These are phyloP conservation scores for Sinopyrophorus schimmeli DNA, from an alignment of 2,888 invertebrate species.

Conservation along the genomic window DNA sequence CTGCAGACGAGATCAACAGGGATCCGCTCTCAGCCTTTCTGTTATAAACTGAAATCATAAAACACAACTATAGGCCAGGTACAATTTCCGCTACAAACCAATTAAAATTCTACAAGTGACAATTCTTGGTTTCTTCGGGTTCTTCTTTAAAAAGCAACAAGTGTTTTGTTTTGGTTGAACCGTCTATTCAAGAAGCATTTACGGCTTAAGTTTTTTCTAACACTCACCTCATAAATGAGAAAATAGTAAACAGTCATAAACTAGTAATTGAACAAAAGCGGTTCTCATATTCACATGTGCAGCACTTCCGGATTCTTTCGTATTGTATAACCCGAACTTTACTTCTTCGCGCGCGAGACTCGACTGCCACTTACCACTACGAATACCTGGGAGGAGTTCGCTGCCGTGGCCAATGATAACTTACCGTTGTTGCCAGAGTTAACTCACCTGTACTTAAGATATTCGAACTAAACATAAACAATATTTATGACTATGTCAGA, in stretches of 20 bases:
- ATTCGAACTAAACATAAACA: constrained; percentile 54
- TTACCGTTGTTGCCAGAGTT: constrained; percentile 52
- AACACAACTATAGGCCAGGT: constrained; percentile 31
- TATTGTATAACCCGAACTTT: constrained; percentile 23
- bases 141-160: not conserved
- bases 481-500: constrained; percentile 57
- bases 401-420: constrained; percentile 48
- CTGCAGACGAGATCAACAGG: constrained; percentile 42
- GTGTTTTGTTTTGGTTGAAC: not conserved
- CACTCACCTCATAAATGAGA: constrained; percentile 18
- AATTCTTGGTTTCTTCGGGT: constrained; percentile 1
- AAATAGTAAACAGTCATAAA: constrained; percentile 7
- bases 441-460: constrained; percentile 47
- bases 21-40: constrained; percentile 44
- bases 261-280: too few species aligned
- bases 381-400: constrained; percentile 52
- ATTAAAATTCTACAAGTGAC: constrained; percentile 12
- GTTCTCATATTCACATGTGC: constrained; percentile 26
- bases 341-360: constrained; percentile 48
- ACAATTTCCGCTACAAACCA: constrained; percentile 16
- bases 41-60: constrained; percentile 43
- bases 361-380: constrained; percentile 45
- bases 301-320: constrained; percentile 32
- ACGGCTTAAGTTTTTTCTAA: constrained; percentile 4
- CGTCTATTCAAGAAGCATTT: constrained; percentile 6